Percentiles rank a stretch among this genome's conserved stretches.
phyloP scores from a whole-genome alignment of 2,888 invertebrate species.

The Salticus scenicus region DNA sequence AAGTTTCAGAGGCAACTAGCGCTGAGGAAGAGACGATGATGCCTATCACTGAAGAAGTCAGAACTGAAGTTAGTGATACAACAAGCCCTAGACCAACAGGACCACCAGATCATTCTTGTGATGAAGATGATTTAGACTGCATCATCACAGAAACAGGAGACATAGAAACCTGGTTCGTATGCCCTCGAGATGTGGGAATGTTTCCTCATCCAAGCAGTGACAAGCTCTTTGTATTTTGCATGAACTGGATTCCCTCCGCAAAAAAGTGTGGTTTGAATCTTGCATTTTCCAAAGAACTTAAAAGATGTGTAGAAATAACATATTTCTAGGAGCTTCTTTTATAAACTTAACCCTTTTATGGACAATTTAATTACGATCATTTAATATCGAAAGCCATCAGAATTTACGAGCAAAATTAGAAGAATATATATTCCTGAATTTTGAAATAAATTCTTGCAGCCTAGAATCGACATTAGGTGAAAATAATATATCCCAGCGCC shows the following conservation, averaged over 20 bases:
- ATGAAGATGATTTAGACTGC: constrained; percentile 57
- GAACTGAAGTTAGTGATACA: background rate
- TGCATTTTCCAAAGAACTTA: constrained; percentile 27
- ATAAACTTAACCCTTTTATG: no score
- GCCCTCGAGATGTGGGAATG: constrained; percentile 36
- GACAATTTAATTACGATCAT: no score
- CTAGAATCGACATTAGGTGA: no score
- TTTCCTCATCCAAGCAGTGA: constrained; percentile 49
- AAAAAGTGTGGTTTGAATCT: constrained; percentile 52
- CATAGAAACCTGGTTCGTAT: constrained; percentile 41
- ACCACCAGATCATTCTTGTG: constrained; percentile 45
- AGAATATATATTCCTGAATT: no score
- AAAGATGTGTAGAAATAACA: constrained; percentile 28
- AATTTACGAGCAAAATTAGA: no score
- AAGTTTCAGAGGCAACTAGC: background rate
- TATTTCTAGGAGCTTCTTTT: background rate
- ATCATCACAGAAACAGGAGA: constrained; percentile 50
- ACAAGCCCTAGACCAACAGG: background rate
- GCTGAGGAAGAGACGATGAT: background rate
- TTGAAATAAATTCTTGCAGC: no score
- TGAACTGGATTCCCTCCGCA: constrained; percentile 42
- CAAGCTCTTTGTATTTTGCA: constrained; percentile 50
- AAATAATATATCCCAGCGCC: no score
- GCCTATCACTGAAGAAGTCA: background rate
- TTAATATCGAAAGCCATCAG: no score